Conservation (phyloP, 2,113 vertebrate species). For the Grantiella picta region DNA sequence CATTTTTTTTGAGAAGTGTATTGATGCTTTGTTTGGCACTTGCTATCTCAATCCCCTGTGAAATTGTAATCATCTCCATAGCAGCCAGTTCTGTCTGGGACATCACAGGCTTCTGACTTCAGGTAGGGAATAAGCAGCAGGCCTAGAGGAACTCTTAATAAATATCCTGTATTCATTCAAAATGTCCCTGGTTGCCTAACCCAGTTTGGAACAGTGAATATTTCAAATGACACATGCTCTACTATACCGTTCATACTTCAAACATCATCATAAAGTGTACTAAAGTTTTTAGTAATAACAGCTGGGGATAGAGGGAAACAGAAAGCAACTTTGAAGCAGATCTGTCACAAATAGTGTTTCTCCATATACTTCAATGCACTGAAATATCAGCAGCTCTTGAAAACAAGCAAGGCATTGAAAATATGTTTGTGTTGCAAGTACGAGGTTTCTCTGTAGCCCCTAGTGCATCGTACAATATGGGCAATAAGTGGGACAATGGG, state of each 20-base stretch:
- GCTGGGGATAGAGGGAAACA: slow-evolving; percentile 25
- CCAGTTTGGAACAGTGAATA: slow-evolving; percentile 54
- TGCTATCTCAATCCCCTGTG: slow-evolving; percentile 1
- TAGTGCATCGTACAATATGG: background rate
- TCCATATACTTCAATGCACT: background rate
- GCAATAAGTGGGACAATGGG: background rate
- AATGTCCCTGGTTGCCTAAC: slow-evolving; percentile 58
- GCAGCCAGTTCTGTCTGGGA: slow-evolving; percentile 18
- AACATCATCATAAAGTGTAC: background rate
- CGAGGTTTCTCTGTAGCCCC: background rate
- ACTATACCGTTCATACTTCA: slow-evolving; percentile 29
- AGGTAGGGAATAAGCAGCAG: slow-evolving; percentile 49
- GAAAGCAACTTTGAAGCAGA: slow-evolving; percentile 40
- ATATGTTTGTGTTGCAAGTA: background rate
- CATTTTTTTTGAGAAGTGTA: background rate
- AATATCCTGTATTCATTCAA: slow-evolving; percentile 36
- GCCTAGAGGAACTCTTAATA: slow-evolving; percentile 30
- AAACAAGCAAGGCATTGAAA: slow-evolving; percentile 18
- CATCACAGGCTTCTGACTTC: slow-evolving; percentile 42
- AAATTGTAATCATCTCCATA: slow-evolving; percentile 24
- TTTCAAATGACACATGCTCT: slow-evolving; percentile 50
- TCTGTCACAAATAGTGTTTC: slow-evolving; percentile 21
- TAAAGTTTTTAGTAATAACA: slow-evolving; percentile 47
- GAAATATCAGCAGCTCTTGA: slow-evolving; percentile 1
- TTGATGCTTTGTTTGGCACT: slow-evolving; percentile 34